A percentile compares a stretch with the other conserved stretches of the same genome.
Conservation (phyloP, 2,113 vertebrate species). For the Forbesichthys papilliferus region DNA sequence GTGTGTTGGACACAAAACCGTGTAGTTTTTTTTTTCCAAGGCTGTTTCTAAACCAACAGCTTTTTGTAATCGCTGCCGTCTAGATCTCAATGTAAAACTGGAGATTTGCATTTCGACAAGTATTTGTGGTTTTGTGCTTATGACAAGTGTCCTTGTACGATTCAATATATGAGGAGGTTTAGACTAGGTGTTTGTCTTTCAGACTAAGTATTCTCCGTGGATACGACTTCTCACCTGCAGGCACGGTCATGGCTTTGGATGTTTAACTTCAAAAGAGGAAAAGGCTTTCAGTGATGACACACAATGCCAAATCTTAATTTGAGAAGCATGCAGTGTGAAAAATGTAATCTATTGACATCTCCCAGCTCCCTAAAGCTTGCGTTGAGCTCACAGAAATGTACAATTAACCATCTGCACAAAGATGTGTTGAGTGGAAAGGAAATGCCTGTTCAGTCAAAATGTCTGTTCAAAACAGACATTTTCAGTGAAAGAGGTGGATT, state of each 20-base stretch:
- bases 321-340: conserved; percentile 26
- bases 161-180: too few species aligned
- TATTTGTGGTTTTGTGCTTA: too few species aligned
- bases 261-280: conserved; percentile 39
- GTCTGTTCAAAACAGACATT: neutral
- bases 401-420: conserved; percentile 23
- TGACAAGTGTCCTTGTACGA: too few species aligned
- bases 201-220: conserved; percentile 29
- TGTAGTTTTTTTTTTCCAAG: conserved; percentile 12
- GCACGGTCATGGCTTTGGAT: conserved; percentile 25
- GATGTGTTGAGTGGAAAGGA: conserved; percentile 13
- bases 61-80: conserved; percentile 37
- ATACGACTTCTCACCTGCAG: conserved; percentile 17
- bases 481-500: neutral
- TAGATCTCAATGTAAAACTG: neutral
- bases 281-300: conserved; percentile 42
- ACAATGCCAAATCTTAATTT: conserved; percentile 35
- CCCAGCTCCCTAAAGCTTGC: conserved; percentile 12
- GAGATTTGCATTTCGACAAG: neutral
- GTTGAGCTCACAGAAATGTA: conserved; percentile 7
- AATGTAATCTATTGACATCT: conserved; percentile 32
- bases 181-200: neutral
- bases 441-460: conserved; percentile 5
- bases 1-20: conserved; percentile 15
- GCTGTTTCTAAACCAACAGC: conserved; percentile 36